Conservation (phyloP, 2,888 invertebrate genomes). For the Mycalesis mineus region DNA sequence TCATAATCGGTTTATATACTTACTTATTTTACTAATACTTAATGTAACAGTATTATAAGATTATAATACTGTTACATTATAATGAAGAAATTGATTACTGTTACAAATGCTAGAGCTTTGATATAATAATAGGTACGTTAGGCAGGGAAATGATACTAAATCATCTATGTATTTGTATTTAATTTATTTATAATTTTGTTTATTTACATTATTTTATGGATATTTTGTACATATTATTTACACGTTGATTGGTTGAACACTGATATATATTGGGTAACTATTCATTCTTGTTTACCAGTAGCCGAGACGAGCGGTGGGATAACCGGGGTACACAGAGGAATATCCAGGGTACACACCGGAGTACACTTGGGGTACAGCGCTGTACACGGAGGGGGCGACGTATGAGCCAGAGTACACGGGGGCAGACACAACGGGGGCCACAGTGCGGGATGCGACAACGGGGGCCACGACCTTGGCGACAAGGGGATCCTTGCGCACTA, state of each 20-base stretch:
- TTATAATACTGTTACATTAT: too few species aligned
- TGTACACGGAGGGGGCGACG: conserved; percentile 30
- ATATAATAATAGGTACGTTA: background rate
- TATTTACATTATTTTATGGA: background rate
- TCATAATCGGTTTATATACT: too few species aligned
- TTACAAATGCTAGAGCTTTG: too few species aligned
- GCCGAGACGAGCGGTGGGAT: background rate
- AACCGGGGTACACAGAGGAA: background rate
- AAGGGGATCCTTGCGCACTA: conserved; percentile 72
- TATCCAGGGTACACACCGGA: conserved; percentile 9
- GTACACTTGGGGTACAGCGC: conserved; percentile 23
- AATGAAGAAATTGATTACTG: too few species aligned
- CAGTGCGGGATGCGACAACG: conserved; percentile 32
- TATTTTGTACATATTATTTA: conserved; percentile 1
- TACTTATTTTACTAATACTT: too few species aligned
- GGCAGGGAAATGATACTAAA: background rate
- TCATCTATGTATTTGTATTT: background rate
- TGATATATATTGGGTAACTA: background rate
- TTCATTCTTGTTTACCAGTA: background rate
- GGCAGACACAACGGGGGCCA: conserved; percentile 31
- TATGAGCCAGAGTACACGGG: conserved; percentile 29
- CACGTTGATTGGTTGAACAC: background rate
- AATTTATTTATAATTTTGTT: background rate
- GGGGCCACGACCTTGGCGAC: conserved; percentile 40
- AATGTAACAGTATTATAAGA: too few species aligned